Evolutionary conservation across 2,797 vertebrate genomes (phyloP).

Genomic region (Ispidina lecontei): DNA sequence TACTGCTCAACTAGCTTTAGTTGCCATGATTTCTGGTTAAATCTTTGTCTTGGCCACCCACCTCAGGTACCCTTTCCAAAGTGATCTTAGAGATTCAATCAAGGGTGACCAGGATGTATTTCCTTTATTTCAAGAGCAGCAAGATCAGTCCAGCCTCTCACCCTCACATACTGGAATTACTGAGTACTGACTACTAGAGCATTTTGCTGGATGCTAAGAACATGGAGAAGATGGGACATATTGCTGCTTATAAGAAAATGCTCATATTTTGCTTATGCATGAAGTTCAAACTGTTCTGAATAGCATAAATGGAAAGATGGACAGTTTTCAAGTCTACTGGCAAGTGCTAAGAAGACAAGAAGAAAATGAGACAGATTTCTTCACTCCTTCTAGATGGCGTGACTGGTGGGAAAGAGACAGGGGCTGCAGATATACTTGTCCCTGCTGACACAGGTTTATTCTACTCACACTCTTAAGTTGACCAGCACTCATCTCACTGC

Average conservation of each 20-base stretch:
- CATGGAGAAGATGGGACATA: not conserved
- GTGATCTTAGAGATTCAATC: not conserved
- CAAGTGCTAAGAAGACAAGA: not conserved
- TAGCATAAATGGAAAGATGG: not conserved
- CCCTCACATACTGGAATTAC: not conserved
- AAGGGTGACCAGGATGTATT: not conserved
- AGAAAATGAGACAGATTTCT: not conserved
- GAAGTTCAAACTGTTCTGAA: not conserved
- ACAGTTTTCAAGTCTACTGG: not conserved
- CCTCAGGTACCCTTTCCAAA: rapidly evolving
- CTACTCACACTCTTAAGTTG: not conserved
- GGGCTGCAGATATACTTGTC: not conserved
- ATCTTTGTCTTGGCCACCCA: not conserved
- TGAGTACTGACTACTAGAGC: not conserved
- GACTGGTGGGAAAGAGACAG: not conserved
- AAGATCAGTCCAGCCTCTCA: not conserved
- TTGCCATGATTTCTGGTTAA: not conserved
- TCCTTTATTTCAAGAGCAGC: not conserved
- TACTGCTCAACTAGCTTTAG: not conserved
- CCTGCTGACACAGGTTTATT: not conserved
- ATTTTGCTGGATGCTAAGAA: not conserved
- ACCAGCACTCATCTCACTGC: not conserved
- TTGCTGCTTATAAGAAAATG: not conserved
- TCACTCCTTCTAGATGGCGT: not conserved
- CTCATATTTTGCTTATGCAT: not conserved